Evolutionary conservation across 2,797 vertebrate genomes (phyloP).

Genomic region (Melanotaenia parkinsoni): DNA sequence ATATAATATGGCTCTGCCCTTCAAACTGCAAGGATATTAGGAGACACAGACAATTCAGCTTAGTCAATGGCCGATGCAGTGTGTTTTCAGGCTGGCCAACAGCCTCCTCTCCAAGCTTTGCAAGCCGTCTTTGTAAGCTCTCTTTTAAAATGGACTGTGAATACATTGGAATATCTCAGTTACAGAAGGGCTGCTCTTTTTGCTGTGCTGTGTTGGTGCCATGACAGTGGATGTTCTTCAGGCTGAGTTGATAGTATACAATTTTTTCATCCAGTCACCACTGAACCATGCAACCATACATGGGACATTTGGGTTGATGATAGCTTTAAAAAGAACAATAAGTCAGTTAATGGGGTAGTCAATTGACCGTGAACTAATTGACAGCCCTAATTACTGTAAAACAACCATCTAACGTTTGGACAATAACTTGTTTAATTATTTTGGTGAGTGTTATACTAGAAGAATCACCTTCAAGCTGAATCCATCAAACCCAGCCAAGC

Average conservation of each 20-base stretch:
- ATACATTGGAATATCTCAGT: not conserved
- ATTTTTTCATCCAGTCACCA: not conserved
- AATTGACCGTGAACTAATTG: not conserved
- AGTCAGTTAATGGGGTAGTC: not conserved
- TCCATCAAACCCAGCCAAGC: not conserved
- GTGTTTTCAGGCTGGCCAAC: constrained; percentile 15
- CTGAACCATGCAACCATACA: not conserved
- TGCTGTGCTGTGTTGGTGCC: not conserved
- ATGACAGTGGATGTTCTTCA: not conserved
- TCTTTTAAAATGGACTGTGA: not conserved
- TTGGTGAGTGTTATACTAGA: not conserved
- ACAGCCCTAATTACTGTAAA: not conserved
- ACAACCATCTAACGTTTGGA: not conserved
- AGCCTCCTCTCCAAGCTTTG: constrained; percentile 1
- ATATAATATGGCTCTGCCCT: constrained; percentile 30
- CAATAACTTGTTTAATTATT: not conserved
- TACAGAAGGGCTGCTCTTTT: not conserved
- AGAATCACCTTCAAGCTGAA: not conserved
- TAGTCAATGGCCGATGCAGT: constrained; percentile 39
- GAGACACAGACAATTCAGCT: constrained; percentile 40
- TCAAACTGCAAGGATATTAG: constrained; percentile 48
- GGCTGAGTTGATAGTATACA: not conserved
- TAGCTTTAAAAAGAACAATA: not conserved
- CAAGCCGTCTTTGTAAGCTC: constrained; percentile 20
- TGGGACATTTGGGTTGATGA: not conserved